Percentiles rank a stretch among this genome's conserved stretches.
Conservation (phyloP, 2,888 invertebrate genomes). For the Dicyrtomina minuta region DNA sequence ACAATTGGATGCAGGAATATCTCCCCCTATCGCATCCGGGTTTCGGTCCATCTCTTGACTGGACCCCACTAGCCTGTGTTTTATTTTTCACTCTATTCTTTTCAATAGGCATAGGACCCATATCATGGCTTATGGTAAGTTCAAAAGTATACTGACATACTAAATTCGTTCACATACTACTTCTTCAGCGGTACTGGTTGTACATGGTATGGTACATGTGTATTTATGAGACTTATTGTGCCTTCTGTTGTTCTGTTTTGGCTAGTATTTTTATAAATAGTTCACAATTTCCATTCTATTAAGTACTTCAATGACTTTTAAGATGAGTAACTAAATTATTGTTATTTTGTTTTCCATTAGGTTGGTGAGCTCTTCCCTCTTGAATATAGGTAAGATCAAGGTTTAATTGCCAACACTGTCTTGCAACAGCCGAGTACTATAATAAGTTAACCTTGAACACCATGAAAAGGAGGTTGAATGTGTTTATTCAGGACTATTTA, state of each 20-base stretch:
- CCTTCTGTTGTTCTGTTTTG: too few relatives aligned
- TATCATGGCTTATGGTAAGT: constrained; percentile 71
- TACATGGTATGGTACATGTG: too few relatives aligned
- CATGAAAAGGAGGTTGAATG: not conserved
- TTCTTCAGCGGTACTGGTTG: too few relatives aligned
- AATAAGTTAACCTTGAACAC: not conserved
- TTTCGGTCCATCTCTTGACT: constrained; percentile 60
- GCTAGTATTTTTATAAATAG: too few relatives aligned
- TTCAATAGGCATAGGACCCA: constrained; percentile 83
- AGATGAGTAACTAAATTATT: too few relatives aligned
- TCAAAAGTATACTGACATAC: not conserved
- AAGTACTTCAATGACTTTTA: too few relatives aligned
- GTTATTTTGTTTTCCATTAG: too few relatives aligned
- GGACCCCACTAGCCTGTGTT: constrained; percentile 81
- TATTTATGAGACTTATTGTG: too few relatives aligned
- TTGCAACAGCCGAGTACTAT: not conserved
- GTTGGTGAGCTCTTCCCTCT: constrained; percentile 78
- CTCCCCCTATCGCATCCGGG: constrained; percentile 57
- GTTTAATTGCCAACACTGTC: not conserved
- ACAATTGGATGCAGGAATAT: constrained; percentile 71
- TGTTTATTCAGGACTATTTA: not conserved
- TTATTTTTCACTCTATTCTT: constrained; percentile 81
- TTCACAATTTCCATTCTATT: too few relatives aligned
- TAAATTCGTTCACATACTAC: not conserved
- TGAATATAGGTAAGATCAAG: constrained; percentile 58